Evolutionary conservation across 2,888 invertebrate species (phyloP).

Genomic region (Pyrochroa serraticornis): DNA sequence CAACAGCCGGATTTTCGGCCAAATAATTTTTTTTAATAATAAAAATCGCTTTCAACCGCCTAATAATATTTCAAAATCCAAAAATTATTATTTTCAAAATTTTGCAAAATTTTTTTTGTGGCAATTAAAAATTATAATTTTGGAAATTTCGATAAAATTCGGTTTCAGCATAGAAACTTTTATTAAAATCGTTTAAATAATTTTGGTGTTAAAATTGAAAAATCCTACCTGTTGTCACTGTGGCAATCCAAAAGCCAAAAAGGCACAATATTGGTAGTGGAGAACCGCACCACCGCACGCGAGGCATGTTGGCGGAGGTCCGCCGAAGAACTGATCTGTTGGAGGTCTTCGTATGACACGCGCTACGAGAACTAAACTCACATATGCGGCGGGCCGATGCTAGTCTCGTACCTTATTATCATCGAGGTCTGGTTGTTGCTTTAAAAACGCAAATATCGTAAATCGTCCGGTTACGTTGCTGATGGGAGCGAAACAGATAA

Average conservation of each 20-base stretch:
- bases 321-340: constrained; percentile 53
- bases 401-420: constrained; percentile 22
- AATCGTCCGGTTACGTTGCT: neutral
- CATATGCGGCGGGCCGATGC: constrained; percentile 26
- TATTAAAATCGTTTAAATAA: too few species aligned
- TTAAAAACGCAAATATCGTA: constrained; percentile 1
- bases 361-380: constrained; percentile 40
- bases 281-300: constrained; percentile 44
- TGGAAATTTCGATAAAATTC: too few species aligned
- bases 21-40: too few species aligned
- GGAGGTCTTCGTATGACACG: constrained; percentile 50
- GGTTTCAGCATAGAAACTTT: too few species aligned
- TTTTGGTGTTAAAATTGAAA: too few species aligned
- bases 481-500: neutral
- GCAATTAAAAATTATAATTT: too few species aligned
- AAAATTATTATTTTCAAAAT: too few species aligned
- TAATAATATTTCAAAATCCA: too few species aligned
- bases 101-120: too few species aligned
- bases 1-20: too few species aligned
- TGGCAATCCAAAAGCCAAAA: constrained; percentile 38
- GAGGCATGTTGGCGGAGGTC: constrained; percentile 53
- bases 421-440: constrained; percentile 4
- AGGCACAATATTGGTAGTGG: constrained; percentile 41
- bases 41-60: too few species aligned
- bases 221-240: constrained; percentile 43